Evolutionary conservation across 2,888 invertebrate species (phyloP).

Genomic region (Arrhopalites spinosus): DNA sequence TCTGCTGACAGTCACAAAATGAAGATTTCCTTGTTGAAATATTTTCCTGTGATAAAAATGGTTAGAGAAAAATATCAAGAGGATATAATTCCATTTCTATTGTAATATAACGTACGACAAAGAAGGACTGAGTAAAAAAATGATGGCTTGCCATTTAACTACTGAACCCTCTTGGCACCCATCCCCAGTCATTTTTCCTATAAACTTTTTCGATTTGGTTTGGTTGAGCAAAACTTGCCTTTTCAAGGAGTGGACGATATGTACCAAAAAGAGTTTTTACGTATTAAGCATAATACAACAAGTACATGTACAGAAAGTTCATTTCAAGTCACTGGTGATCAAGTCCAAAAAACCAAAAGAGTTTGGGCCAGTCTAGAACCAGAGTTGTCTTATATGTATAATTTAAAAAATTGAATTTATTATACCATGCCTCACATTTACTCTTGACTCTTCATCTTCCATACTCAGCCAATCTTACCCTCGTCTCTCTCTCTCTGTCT

Average conservation of each 20-base stretch:
- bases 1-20: too few relatives aligned
- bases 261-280: neutral
- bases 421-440: conserved; percentile 17
- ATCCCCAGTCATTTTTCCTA: neutral
- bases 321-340: too few relatives aligned
- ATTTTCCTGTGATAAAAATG: too few relatives aligned
- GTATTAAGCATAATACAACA: neutral
- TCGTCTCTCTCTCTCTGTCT: conserved; percentile 24
- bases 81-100: too few relatives aligned
- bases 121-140: neutral
- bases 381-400: neutral
- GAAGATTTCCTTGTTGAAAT: too few relatives aligned
- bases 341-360: too few relatives aligned
- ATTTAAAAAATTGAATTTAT: conserved; percentile 17
- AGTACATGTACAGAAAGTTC: too few relatives aligned
- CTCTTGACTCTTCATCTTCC: conserved; percentile 17
- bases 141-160: conserved; percentile 22
- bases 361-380: too few relatives aligned
- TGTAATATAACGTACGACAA: neutral
- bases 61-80: too few relatives aligned
- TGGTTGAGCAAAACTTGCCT: neutral
- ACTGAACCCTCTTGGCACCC: conserved; percentile 20
- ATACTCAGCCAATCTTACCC: neutral
- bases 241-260: conserved; percentile 20
- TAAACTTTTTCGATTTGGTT: conserved; percentile 1